Percentiles rank a stretch among this genome's conserved stretches.
Evolutionary conservation across 2,888 invertebrate species (phyloP).

Genomic region (Erannis defoliaria): DNA sequence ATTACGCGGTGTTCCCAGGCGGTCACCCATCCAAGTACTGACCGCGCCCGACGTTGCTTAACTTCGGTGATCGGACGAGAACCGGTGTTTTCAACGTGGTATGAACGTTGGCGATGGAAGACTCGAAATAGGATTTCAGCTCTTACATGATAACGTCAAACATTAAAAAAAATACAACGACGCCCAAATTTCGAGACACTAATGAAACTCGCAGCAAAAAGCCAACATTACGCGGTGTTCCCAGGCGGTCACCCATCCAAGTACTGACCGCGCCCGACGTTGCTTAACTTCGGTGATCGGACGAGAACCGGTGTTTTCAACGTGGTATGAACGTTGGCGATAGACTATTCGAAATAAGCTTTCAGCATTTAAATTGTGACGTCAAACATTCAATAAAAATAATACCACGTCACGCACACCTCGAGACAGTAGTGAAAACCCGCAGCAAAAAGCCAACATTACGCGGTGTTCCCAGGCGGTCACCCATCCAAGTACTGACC

Average conservation of each 20-base stretch:
- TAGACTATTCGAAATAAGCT: background rate
- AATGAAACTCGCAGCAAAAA: constrained; percentile 52
- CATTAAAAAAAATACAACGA: too few relatives aligned
- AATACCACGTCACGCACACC: too few relatives aligned
- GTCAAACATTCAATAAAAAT: too few relatives aligned
- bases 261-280: constrained; percentile 77
- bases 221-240: constrained; percentile 72
- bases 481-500: constrained; percentile 80
- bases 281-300: constrained; percentile 78
- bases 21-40: constrained; percentile 85
- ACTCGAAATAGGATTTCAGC: too few relatives aligned
- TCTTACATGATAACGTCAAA: too few relatives aligned
- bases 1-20: constrained; percentile 69
- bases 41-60: constrained; percentile 74
- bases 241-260: constrained; percentile 79
- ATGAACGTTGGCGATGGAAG: too few relatives aligned
- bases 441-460: constrained; percentile 63
- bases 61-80: constrained; percentile 78
- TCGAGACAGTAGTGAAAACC: too few relatives aligned
- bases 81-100: constrained; percentile 51
- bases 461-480: constrained; percentile 76
- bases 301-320: constrained; percentile 76
- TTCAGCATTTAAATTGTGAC: background rate
- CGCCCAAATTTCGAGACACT: too few relatives aligned
- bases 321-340: constrained; percentile 51